Conservation (phyloP, 2,113 vertebrate species). For the Felis chaus region DNA sequence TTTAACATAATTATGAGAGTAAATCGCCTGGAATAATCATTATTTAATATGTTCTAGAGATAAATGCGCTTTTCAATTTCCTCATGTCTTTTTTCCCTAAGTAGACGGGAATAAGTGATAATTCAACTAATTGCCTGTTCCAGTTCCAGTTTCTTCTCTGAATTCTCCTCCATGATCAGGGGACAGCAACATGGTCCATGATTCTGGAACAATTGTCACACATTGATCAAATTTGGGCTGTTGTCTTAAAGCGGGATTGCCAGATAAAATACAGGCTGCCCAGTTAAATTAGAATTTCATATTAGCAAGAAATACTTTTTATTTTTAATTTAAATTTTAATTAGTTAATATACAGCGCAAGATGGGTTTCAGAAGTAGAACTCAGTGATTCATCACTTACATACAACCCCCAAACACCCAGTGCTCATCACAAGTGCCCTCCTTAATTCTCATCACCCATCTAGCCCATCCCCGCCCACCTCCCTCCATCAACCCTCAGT, state of each 20-base stretch:
- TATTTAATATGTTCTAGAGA: conserved; percentile 30
- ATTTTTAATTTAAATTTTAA: background rate
- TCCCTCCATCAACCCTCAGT: too few species aligned
- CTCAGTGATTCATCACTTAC: too few species aligned
- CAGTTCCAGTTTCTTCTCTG: background rate
- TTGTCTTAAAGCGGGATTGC: background rate
- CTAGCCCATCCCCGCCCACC: too few species aligned
- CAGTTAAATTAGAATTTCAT: background rate
- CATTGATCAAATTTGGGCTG: background rate
- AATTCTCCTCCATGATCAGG: background rate
- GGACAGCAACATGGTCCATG: too few species aligned
- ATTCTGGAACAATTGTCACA: background rate
- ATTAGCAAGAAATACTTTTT: background rate
- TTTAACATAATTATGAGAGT: conserved; percentile 31
- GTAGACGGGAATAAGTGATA: background rate
- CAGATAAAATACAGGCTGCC: background rate
- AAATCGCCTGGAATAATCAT: conserved; percentile 46
- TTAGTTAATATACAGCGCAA: too few species aligned
- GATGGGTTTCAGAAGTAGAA: too few species aligned
- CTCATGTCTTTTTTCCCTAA: conserved; percentile 2
- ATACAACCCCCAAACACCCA: too few species aligned
- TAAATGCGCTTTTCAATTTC: background rate
- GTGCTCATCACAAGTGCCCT: too few species aligned
- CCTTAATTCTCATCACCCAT: too few species aligned
- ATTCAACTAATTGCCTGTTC: background rate